A percentile compares a stretch with the other conserved stretches of the same genome.
Conservation (phyloP, 2,797 vertebrate genomes). For the Epinephelus coioides region DNA sequence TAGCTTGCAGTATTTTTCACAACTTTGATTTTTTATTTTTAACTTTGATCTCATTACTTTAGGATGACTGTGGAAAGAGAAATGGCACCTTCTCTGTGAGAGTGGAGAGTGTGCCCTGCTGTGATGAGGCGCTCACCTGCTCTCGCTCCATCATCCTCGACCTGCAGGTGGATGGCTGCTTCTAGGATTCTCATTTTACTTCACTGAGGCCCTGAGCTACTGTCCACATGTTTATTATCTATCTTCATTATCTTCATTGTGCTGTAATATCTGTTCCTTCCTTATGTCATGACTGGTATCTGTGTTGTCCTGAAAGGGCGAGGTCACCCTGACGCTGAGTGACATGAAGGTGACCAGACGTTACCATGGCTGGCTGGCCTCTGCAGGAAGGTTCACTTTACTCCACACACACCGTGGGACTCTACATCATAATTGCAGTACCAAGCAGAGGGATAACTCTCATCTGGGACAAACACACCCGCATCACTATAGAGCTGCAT, state of each 20-base stretch:
- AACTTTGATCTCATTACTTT: not conserved
- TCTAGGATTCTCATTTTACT: not conserved
- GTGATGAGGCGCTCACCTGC: slow-evolving; percentile 84
- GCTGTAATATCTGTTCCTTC: not conserved
- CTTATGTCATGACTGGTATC: not conserved
- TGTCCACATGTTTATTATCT: not conserved
- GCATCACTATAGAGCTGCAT: slow-evolving; percentile 75
- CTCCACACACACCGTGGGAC: slow-evolving; percentile 78
- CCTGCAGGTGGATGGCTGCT: slow-evolving; percentile 69
- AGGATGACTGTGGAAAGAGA: slow-evolving; percentile 74
- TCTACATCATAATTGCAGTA: slow-evolving; percentile 81
- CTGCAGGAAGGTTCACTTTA: slow-evolving; percentile 59
- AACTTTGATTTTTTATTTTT: no score
- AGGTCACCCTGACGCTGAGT: slow-evolving; percentile 72
- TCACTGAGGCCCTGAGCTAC: not conserved
- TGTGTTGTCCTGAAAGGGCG: slow-evolving; percentile 51
- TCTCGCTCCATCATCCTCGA: slow-evolving; percentile 81
- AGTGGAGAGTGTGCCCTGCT: slow-evolving; percentile 85
- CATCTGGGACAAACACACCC: slow-evolving; percentile 87
- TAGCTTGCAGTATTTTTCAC: not conserved
- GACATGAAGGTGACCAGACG: slow-evolving; percentile 79
- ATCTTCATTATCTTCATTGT: not conserved
- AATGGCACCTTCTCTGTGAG: slow-evolving; percentile 74
- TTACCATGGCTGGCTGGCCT: slow-evolving; percentile 15
- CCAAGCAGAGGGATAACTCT: slow-evolving; percentile 77